Base-by-base conservation (phyloP, 2,888 invertebrate species). In the Hemithea aestivaria region DNA sequence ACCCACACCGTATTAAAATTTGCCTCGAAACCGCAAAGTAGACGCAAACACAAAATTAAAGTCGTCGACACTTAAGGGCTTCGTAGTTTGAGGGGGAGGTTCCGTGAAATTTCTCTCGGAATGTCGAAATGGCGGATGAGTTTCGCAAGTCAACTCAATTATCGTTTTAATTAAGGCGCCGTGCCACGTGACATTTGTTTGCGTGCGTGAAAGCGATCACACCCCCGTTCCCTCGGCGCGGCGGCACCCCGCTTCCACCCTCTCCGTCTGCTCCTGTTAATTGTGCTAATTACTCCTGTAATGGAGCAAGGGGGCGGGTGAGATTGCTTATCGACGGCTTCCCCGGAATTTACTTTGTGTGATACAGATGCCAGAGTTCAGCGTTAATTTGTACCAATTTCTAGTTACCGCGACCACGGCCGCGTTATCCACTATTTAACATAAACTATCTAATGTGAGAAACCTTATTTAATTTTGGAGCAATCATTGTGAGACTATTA, bases 261-360 rank as follows among this genome's bases (percentile, higher is more conserved):
- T 53, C 49, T 46, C 39, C 64, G 57, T 66, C 66, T 61, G 64
- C 68, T 69, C 66, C 80, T 77, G 88, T 85, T 88, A 88, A 88
- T 88, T 87, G 88, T 73, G 79, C 87, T 88, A 88, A 88, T 88
- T 88, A 88, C 87, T 81, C 74, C 79, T 79, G 83, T 87, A 87
- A 88, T 82, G 77, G 85, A 82, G 78, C 79, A 74, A 76, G 73
- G 79, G 65, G 76, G 73, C 70, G 74, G 71, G 74, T 67, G 74
- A 82, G 83, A 84, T 85, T 84, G 83, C 83, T 84, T 84, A 85
- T 85, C 83, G 79, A 78, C 73, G 75, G 71, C 68, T 75, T 73
- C 74, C 66, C 71, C 61, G 66, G 72, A 78, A 77, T 81, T 78
- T 75, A 73, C 74, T 75, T 72, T 65, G 67, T 70, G 68, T 73